Evolutionary conservation across 2,888 invertebrate genomes (phyloP), one percentile per base, ranked within the genome.

Genomic region (Thymelicus lineola): DNA sequence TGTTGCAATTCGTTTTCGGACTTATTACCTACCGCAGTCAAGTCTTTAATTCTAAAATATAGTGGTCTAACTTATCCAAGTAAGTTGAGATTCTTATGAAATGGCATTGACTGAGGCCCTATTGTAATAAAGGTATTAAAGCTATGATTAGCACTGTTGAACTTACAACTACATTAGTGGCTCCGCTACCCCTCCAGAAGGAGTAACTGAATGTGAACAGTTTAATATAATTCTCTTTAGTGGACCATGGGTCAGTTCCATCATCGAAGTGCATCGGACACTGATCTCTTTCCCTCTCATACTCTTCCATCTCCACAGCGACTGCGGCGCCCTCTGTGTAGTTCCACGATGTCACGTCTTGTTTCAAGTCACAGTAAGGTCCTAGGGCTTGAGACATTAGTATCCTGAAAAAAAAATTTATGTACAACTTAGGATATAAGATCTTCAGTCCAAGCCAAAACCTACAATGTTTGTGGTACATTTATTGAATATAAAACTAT

Each of bases 201-300:
- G 92, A 91, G 72, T 87, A 86, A 45, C 79, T 80, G 63, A 91
- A 89, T 1, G 83, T 85, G 63, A 98, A 97, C 17, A 97, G 90
- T 86, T 96, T 96, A 38, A 97, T 95, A 65, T 94, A 95, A 80
- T 96, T 96, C 81, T 97, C 97, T 35, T 95, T 95, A 66, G 95
- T 93, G 1, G 94, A 80, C 97, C 97, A 98, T 0, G 98, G 98
- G 89, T 98, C 96, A 57, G 95, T 93, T 9, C 99, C 99, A 83
- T 99, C 98, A 82, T 99, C 98, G 83, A 99, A 99, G 85, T 97
- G 96, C 98, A 99, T 99, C 0, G 99, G 99, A 86, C 99, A 99
- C 82, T 98, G 97, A 93, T 99, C 99, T 78, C 98, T 95, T 90
- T 98, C 97, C 91, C 98, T 94, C 89, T 98, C 98, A 81, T 97